Base-by-base conservation (phyloP, 2,113 vertebrate genomes). In the Lampris incognitus region DNA sequence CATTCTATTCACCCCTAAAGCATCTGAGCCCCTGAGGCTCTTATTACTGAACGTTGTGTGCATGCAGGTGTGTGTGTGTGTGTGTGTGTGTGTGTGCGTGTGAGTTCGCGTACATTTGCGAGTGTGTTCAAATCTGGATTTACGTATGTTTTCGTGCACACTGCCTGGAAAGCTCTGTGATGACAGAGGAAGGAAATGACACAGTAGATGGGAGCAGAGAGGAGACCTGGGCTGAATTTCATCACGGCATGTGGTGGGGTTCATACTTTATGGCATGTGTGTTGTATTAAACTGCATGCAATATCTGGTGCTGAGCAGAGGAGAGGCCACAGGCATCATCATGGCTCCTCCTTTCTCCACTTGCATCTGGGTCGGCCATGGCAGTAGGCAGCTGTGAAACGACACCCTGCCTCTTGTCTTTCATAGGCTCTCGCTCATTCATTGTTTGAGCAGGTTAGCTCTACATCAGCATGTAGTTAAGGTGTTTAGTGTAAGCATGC, bases 291-390 rank as follows among this genome's bases (percentile, higher is more conserved):
- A 90, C 88, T 64, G 60, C 85, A 70, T 83, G 89, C 83, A 91
- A 93, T 93, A 91, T 92, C 87, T 91, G 87, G 87, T 90, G 91
- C 92, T 89, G 91, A 92, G 87, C 86, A 85, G 90, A 73, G 87
- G 84, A 69, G 75, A 69, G 87, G 85, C 85, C 86, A 57, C 72
- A 82, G 76, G 86, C 91, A 92, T 93, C 89, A 85, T 92, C 92
- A 91, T 66, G 46, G 72, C 50, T 52, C 51, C 41, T 49, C 6
- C 62, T 79, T 84, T 52, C 84, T 36, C 63, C 66, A 69, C 76
- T 66, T 70, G 64, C 64, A 74, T 76, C 78, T 66, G 44, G 58
- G 79, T 70, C 72, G 13, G 42, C 79, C 58, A 56, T 65, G 41
- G 72, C 80, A 49, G 72, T 38, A 66, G 2, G 63, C 74, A 86